These are phyloP conservation scores for Lethocerus indicus DNA, from an alignment of 1,140 invertebrate genomes.

Conservation along the genomic window DNA sequence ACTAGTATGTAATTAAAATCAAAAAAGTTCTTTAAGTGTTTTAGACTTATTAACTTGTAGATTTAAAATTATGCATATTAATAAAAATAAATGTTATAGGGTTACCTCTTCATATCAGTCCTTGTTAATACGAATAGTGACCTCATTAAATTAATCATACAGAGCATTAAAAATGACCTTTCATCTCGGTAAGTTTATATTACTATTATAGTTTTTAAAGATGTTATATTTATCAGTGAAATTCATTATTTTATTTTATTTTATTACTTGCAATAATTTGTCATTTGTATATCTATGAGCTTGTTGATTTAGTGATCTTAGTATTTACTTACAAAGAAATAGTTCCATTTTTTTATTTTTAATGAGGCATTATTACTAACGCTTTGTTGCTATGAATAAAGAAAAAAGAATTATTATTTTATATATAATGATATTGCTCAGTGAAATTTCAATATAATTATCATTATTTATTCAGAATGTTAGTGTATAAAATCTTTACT, in stretches of 20 bases:
- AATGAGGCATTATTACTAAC: too few relatives aligned
- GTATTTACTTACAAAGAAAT: slow-evolving; percentile 5
- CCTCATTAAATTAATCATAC: slow-evolving; percentile 97
- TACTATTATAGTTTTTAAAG: neutral
- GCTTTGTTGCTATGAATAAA: too few relatives aligned
- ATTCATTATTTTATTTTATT: too few relatives aligned
- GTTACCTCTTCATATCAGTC: slow-evolving; percentile 98
- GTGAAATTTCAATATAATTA: too few relatives aligned
- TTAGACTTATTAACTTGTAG: neutral
- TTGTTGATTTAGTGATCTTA: neutral
- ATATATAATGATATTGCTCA: too few relatives aligned
- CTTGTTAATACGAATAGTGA: slow-evolving; percentile 98
- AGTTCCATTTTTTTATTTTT: too few relatives aligned
- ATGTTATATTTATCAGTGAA: neutral
- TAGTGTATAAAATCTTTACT: too few relatives aligned
- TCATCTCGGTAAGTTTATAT: slow-evolving; percentile 37
- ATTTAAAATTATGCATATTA: slow-evolving; percentile 4
- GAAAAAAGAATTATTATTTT: too few relatives aligned
- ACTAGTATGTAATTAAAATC: neutral
- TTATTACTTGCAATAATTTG: too few relatives aligned
- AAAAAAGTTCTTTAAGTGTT: neutral
- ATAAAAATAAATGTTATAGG: too few relatives aligned
- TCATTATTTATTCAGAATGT: too few relatives aligned
- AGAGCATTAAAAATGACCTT: slow-evolving; percentile 98
- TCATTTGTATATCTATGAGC: neutral